Percentiles rank a stretch among this genome's conserved stretches.
Conservation (phyloP, 2,113 vertebrate genomes). For the Paraplagusia blochii region DNA sequence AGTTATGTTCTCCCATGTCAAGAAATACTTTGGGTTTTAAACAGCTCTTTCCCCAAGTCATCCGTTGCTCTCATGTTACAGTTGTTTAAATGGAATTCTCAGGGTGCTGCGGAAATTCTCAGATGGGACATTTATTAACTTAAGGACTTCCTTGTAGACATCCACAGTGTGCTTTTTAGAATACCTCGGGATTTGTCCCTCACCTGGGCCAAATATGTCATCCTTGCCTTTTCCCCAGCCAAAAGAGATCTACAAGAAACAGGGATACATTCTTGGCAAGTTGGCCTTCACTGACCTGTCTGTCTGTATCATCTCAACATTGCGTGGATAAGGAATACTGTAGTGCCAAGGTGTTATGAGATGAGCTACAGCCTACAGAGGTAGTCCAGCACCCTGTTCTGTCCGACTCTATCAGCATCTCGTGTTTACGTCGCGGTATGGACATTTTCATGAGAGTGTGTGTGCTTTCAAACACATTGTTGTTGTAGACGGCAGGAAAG, state of each 20-base stretch:
- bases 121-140: slow-evolving; percentile 10
- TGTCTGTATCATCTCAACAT: slow-evolving; percentile 12
- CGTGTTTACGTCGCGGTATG: slow-evolving; percentile 2
- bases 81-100: slow-evolving; percentile 28
- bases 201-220: slow-evolving; percentile 33
- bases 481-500: slow-evolving; percentile 6
- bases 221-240: slow-evolving; percentile 20
- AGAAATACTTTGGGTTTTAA: not conserved
- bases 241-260: slow-evolving; percentile 5
- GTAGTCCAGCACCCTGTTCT: not conserved
- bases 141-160: slow-evolving; percentile 34
- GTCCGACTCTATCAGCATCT: slow-evolving; percentile 2
- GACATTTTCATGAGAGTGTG: not conserved
- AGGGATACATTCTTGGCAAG: slow-evolving; percentile 22
- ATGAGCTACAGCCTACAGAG: slow-evolving; percentile 27
- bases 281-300: slow-evolving; percentile 19
- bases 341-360: slow-evolving; percentile 28
- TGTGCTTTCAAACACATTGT: not conserved
- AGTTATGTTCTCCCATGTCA: not conserved
- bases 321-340: slow-evolving; percentile 20
- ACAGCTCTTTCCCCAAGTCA: slow-evolving; percentile 4
- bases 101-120: not conserved
- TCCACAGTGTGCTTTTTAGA: slow-evolving; percentile 25
- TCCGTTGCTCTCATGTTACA: slow-evolving; percentile 2
- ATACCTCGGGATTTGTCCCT: slow-evolving; percentile 17